phyloP scores from a whole-genome alignment of 2,797 vertebrate species.

The Brachymystax lenok region DNA sequence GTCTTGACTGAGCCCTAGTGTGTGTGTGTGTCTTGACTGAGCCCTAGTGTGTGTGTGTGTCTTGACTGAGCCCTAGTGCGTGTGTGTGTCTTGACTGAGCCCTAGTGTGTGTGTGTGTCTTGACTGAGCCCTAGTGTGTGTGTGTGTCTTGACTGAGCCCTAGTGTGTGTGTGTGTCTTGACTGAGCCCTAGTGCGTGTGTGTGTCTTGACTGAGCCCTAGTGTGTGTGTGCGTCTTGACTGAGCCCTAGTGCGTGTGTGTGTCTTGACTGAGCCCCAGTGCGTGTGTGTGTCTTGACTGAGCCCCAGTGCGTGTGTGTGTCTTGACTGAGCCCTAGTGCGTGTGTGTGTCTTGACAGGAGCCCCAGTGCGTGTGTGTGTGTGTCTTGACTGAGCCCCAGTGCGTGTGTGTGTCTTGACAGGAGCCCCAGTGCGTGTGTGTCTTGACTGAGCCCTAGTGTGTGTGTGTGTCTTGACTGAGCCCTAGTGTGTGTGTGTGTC shows the following conservation, averaged over 20 bases:
- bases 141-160: constrained; percentile 14
- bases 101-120: constrained; percentile 13
- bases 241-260: constrained; percentile 12
- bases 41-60: no score
- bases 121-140: background rate
- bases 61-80: no score
- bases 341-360: no score
- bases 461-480: no score
- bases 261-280: background rate
- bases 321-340: no score
- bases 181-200: no score
- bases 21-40: no score
- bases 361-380: constrained; percentile 9
- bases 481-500: no score
- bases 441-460: background rate
- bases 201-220: no score
- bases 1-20: background rate
- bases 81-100: constrained; percentile 8
- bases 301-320: background rate
- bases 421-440: background rate
- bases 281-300: background rate
- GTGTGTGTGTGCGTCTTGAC: constrained; percentile 4
- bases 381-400: constrained; percentile 7
- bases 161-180: no score
- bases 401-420: constrained; percentile 19